A percentile compares a stretch with the other conserved stretches of the same genome.
These are phyloP conservation scores for Ryuthela nishihirai DNA, from an alignment of 2,888 invertebrate genomes.

Conservation along the genomic window DNA sequence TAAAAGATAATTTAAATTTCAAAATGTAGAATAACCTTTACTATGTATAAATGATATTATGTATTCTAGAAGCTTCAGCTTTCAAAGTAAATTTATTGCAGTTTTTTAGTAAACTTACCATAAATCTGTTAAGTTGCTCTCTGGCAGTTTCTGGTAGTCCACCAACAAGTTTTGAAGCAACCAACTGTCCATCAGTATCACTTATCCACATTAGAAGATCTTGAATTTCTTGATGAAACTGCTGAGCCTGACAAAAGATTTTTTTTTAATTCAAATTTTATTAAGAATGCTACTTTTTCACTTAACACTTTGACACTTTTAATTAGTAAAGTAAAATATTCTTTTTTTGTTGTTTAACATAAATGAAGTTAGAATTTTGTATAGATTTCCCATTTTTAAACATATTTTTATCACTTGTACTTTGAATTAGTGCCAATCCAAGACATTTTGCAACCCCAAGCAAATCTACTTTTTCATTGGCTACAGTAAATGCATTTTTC, in stretches of 20 bases:
- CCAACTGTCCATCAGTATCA: conserved; percentile 89
- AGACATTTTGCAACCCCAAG: too few species aligned
- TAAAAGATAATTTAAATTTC: background rate
- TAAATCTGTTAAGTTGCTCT: conserved; percentile 93
- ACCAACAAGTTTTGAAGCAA: conserved; percentile 92
- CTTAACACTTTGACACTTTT: too few species aligned
- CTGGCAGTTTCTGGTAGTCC: conserved; percentile 96
- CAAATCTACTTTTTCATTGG: too few species aligned
- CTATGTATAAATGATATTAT: too few species aligned
- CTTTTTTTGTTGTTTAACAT: too few species aligned
- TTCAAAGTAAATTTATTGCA: background rate
- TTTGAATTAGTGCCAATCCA: too few species aligned
- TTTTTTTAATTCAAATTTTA: background rate
- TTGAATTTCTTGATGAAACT: conserved; percentile 90
- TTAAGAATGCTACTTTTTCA: too few species aligned
- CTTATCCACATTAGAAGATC: conserved; percentile 89
- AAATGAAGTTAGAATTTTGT: too few species aligned
- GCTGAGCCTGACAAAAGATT: conserved; percentile 68
- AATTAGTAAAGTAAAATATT: too few species aligned
- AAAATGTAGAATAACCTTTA: conserved; percentile 48
- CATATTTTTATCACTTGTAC: too few species aligned
- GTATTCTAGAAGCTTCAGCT: background rate
- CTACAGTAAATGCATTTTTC: too few species aligned
- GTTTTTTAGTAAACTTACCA: conserved; percentile 55
- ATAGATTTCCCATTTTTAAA: too few species aligned